Evolutionary conservation across 2,113 vertebrate species (phyloP), one percentile per base, ranked within the genome.

Genomic region (Cisticola juncidis): DNA sequence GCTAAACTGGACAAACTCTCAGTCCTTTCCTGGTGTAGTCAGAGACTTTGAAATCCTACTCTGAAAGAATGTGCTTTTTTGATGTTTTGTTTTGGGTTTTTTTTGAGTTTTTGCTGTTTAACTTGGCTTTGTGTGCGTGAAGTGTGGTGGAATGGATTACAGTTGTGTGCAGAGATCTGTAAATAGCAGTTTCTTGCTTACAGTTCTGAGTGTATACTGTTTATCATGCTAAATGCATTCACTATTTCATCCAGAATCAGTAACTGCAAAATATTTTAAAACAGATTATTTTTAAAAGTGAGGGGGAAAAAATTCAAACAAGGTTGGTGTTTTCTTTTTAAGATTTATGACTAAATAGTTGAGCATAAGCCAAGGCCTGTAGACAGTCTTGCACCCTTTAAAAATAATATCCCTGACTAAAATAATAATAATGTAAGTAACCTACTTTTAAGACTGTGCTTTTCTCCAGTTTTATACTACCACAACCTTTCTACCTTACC

Each of bases 181-280:
- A 92, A 95, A 92, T 81, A 91, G 61, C 51, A 87, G 40, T 81
- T 85, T 91, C 66, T 87, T 97, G 77, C 80, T 91, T 86, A 81
- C 53, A 91, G 69, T 82, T 91, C 19, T 56, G 73, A 81, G 48
- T 48, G 25, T 48, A 35, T 64, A 83, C 56, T 48, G 31, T 96
- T 93, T 85, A 72, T 85, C 40, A 70, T 22, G n/a, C 44, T 89
- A 72, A 91, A 92, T 57, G n/a, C 73, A 81, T 81, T 81, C 69
- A 48, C 71, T 88, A 69, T 76, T 92, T 84, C 28, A 25, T 89
- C 61, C 50, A 91, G 65, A 92, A 92, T 81, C 45, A 48, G 60
- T 61, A 79, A 58, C 26, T 71, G 51, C 45, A 51, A 84, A 84
- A 72, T 64, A 86, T 78, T 92, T 94, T 71, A 40, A 66, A 92